Conservation (phyloP, 2,113 vertebrate species). For the Syngnathus scovelli region DNA sequence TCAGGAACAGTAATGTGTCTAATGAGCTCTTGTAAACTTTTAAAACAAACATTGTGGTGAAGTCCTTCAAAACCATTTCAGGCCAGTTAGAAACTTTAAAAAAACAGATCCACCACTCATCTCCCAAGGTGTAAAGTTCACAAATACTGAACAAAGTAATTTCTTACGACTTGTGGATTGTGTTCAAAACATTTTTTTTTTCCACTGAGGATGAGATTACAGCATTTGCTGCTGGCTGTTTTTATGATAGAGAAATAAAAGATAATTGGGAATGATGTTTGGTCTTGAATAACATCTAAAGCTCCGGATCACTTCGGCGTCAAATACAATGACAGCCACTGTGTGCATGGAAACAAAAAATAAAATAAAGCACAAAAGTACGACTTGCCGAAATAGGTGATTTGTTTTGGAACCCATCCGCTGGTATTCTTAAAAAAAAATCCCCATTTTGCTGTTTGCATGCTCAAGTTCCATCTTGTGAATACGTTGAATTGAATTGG, state of each 20-base stretch:
- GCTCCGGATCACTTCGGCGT: not conserved
- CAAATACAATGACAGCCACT: not conserved
- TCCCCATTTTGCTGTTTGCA: too few relatives aligned
- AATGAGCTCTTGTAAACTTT: not conserved
- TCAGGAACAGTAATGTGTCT: not conserved
- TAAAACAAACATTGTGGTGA: not conserved
- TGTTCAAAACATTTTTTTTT: not conserved
- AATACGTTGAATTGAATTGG: too few relatives aligned
- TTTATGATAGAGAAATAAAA: not conserved
- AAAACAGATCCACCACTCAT: too few relatives aligned
- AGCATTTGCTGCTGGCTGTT: not conserved
- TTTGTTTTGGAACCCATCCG: too few relatives aligned
- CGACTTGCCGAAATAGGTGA: too few relatives aligned
- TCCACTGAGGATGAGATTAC: not conserved
- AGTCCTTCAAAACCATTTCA: not conserved
- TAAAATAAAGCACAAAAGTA: not conserved
- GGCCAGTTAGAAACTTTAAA: not conserved
- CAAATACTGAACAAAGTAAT: not conserved
- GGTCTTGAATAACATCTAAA: not conserved
- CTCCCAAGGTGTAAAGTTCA: too few relatives aligned
- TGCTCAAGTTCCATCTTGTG: too few relatives aligned
- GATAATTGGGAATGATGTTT: slow-evolving; percentile 5
- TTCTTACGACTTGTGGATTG: not conserved
- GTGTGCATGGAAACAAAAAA: not conserved
- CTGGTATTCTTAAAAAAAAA: too few relatives aligned